Evolutionary conservation across 2,113 vertebrate genomes (phyloP).

Genomic region (Muscicapa adusta): DNA sequence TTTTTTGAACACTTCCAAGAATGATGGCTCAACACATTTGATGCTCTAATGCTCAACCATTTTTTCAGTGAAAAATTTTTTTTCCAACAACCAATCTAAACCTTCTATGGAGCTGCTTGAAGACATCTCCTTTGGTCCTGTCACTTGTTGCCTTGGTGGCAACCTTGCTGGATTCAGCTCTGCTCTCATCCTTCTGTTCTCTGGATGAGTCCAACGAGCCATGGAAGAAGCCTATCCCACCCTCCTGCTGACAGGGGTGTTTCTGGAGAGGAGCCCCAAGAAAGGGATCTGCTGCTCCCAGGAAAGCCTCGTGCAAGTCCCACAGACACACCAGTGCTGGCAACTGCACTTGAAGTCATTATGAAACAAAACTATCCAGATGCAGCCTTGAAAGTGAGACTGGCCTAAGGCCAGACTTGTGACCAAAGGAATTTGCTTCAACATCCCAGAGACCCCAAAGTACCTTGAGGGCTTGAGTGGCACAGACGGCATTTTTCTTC

Average conservation of each 20-base stretch:
- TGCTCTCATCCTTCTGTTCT: neutral
- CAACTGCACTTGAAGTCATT: neutral
- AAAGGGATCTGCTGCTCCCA: neutral
- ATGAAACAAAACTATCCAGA: neutral
- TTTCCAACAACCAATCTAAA: neutral
- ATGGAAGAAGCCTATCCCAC: neutral
- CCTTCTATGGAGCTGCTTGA: neutral
- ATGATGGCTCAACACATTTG: neutral
- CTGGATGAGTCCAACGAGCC: neutral
- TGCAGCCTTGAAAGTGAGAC: neutral
- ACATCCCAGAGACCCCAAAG: neutral
- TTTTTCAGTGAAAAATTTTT: neutral
- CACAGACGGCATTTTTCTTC: neutral
- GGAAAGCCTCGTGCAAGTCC: fast-evolving
- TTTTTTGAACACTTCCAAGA: neutral
- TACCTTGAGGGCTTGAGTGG: neutral
- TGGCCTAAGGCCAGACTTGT: neutral
- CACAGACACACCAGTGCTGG: neutral
- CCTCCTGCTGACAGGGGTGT: fast-evolving
- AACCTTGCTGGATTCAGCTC: neutral
- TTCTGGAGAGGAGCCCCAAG: neutral
- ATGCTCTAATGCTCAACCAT: neutral
- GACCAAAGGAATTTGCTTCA: neutral
- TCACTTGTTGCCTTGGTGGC: neutral
- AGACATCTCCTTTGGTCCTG: neutral